Conservation (phyloP, 2,797 vertebrate species). For the Lagorchestes hirsutus region DNA sequence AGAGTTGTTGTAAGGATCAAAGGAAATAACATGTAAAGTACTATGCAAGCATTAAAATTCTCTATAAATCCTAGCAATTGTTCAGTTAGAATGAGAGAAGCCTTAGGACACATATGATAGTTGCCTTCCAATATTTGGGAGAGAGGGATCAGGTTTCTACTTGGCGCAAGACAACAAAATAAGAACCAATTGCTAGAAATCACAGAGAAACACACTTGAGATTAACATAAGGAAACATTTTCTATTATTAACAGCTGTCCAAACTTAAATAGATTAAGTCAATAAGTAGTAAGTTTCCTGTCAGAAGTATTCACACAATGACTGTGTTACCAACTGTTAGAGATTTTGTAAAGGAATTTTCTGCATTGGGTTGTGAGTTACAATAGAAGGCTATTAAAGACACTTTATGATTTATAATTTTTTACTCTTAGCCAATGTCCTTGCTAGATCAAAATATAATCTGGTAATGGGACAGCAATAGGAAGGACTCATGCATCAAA, state of each 20-base stretch:
- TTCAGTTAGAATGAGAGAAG: background rate
- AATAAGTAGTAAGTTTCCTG: background rate
- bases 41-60: background rate
- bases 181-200: background rate
- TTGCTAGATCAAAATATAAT: background rate
- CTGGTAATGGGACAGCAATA: background rate
- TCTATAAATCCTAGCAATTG: background rate
- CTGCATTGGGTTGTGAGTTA: background rate
- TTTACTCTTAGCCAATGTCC: background rate
- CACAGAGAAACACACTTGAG: background rate
- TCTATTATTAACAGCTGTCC: background rate
- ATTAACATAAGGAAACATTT: constrained; percentile 1
- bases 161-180: background rate
- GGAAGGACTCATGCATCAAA: background rate
- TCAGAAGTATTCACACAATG: background rate
- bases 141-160: background rate
- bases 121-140: background rate
- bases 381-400: background rate
- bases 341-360: background rate
- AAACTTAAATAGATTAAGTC: background rate
- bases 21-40: background rate
- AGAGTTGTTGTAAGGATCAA: background rate
- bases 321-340: background rate
- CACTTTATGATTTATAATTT: background rate
- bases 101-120: background rate